Base-by-base conservation (phyloP, 2,888 invertebrate species). In the Pterobdella sp. region DNA sequence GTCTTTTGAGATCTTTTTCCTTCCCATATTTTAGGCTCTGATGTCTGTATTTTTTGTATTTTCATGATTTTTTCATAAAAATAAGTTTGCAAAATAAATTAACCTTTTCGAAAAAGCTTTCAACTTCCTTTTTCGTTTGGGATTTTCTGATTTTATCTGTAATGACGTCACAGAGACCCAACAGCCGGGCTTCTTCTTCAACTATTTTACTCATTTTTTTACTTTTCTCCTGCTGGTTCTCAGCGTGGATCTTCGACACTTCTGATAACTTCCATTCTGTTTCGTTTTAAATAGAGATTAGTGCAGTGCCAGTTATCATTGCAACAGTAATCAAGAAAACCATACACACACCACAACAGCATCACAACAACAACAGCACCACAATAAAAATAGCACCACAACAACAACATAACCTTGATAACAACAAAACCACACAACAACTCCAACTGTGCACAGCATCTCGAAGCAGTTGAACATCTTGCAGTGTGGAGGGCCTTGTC, bases 11-110 rank as follows among this genome's bases (percentile, higher is more conserved):
- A 90, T 78, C 88, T 88, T 31, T 10, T 14, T 42, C 89, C 89
- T 90, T 92, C 92, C 73, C 88, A 87, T 63, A 90, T 87, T 0
- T 94, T 90, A 77, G 83, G 80, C 2, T 83, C 81, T 68, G 83
- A 81, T 72, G 83, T 81, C 83, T 83, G 73, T 26, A 29, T 63
- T 63, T 63, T 63, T 63, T 63, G 10, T 63, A 14, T 63, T 63
- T 63, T 63, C n/a, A 63, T 63, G 1, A 36, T 32, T 68, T 1
- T 1, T 1, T 36, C 7, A 42, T 42, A 14, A 7, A 42, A 42
- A 14, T 42, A 7, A 42, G 18, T 18, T 42, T 18, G 10, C 10
- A 42, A 42, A 42, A 7, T 18, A 7, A 56, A 56, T 18, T 56
- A 18, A 82, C 83, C 80, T 82, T 83, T 69, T 81, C 80, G 18